phyloP scores from a whole-genome alignment of 2,888 invertebrate genomes.

The Volucella inanis region DNA sequence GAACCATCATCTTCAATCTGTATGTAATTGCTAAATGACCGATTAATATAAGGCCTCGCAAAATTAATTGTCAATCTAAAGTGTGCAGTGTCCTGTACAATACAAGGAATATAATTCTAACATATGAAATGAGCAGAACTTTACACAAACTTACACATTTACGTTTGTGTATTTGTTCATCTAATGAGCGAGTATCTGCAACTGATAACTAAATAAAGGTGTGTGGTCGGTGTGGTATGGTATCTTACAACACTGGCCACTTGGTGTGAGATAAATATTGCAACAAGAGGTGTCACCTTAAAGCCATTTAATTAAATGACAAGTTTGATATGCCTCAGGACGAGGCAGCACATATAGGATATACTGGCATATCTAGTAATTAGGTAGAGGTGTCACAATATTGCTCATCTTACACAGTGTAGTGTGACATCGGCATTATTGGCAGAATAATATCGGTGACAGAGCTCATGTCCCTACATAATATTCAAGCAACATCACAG shows the following conservation, averaged over 20 bases:
- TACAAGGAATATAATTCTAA: constrained; percentile 37
- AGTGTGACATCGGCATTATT: constrained; percentile 17
- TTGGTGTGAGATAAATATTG: constrained; percentile 24
- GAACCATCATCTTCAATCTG: constrained; percentile 21
- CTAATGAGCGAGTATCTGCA: constrained; percentile 72
- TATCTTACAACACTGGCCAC: not conserved
- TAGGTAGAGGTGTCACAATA: constrained; percentile 39
- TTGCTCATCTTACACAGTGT: constrained; percentile 13
- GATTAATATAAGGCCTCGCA: constrained; percentile 68
- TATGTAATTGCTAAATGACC: constrained; percentile 72
- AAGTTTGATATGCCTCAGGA: not conserved
- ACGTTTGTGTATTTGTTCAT: not conserved
- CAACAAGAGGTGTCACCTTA: constrained; percentile 40
- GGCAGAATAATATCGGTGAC: not conserved
- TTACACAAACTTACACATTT: not conserved
- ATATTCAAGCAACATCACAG: not conserved
- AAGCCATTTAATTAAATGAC: constrained; percentile 53
- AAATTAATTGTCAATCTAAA: constrained; percentile 73
- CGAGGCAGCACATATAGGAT: not conserved
- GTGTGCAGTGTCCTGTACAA: constrained; percentile 44
- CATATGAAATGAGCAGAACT: constrained; percentile 36
- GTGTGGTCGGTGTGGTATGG: constrained; percentile 42
- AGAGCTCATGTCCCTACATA: not conserved
- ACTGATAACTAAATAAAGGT: constrained; percentile 67
- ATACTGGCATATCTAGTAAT: constrained; percentile 20